Percentiles rank a stretch among this genome's conserved stretches.
These are phyloP conservation scores for Chamaetylas fuelleborni DNA, from an alignment of 2,113 vertebrate genomes.

Conservation along the genomic window DNA sequence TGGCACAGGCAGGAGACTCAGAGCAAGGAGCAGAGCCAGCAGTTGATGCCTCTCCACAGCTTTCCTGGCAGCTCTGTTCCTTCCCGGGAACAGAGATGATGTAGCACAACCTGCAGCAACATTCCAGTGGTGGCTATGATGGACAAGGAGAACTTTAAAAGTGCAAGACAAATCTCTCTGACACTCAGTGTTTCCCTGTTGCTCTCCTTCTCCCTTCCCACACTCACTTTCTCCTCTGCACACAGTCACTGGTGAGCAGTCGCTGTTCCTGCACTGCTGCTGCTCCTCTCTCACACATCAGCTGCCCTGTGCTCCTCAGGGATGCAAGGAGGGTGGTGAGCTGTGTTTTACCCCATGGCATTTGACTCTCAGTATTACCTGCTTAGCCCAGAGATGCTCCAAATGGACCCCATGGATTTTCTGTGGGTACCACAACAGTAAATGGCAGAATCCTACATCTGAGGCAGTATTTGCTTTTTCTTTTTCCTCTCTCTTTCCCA, in stretches of 20 bases:
- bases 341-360: not conserved
- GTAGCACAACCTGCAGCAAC: not conserved
- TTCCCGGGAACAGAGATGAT: not conserved
- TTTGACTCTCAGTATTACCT: not conserved
- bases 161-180: not conserved
- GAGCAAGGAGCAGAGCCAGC: not conserved
- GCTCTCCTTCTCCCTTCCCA: not conserved
- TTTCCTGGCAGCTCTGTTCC: not conserved
- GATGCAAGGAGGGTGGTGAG: not conserved
- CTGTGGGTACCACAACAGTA: not conserved
- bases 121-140: accelerated
- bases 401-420: not conserved
- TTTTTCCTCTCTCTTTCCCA: not conserved
- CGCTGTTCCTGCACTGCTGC: accelerated
- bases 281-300: not conserved
- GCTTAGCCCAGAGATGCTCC: not conserved
- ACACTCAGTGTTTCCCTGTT: not conserved
- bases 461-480: accelerated
- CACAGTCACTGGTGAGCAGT: not conserved
- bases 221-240: not conserved
- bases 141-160: not conserved
- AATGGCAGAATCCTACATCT: not conserved
- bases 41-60: accelerated
- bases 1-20: not conserved
- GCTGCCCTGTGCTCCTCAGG: not conserved